Conservation (phyloP, 2,797 vertebrate genomes). For the Platyrinchus mystaceus region DNA sequence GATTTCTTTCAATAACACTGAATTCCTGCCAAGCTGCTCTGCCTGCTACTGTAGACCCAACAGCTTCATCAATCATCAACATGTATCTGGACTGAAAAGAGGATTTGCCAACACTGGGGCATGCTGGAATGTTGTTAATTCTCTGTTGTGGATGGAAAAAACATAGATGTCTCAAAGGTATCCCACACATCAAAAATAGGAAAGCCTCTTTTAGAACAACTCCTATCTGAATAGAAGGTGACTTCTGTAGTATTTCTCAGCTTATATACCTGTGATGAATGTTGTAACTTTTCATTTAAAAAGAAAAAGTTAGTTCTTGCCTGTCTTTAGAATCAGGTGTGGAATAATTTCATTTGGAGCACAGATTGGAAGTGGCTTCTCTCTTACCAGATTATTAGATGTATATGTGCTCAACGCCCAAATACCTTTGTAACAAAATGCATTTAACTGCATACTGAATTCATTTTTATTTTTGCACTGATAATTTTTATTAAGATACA, state of each 20-base stretch:
- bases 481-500: slow-evolving; percentile 11
- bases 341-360: background rate
- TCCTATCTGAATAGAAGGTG: slow-evolving; percentile 28
- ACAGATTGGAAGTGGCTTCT: background rate
- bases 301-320: background rate
- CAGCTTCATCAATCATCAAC: slow-evolving; percentile 77
- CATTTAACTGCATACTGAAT: background rate
- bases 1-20: slow-evolving; percentile 80
- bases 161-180: slow-evolving; percentile 51
- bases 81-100: slow-evolving; percentile 70
- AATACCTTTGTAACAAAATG: background rate
- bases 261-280: background rate
- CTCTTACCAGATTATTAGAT: background rate
- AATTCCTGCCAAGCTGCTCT: slow-evolving; percentile 76
- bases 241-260: slow-evolving; percentile 27
- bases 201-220: slow-evolving; percentile 23
- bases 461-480: slow-evolving; percentile 44
- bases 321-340: background rate
- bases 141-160: slow-evolving; percentile 67
- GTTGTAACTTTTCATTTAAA: background rate
- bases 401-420: background rate
- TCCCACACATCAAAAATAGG: slow-evolving; percentile 45
- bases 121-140: slow-evolving; percentile 75
- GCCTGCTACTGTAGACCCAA: slow-evolving; percentile 71
- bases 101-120: slow-evolving; percentile 66